Conservation (phyloP, 2,113 vertebrate genomes). For the Eurystomus gularis region DNA sequence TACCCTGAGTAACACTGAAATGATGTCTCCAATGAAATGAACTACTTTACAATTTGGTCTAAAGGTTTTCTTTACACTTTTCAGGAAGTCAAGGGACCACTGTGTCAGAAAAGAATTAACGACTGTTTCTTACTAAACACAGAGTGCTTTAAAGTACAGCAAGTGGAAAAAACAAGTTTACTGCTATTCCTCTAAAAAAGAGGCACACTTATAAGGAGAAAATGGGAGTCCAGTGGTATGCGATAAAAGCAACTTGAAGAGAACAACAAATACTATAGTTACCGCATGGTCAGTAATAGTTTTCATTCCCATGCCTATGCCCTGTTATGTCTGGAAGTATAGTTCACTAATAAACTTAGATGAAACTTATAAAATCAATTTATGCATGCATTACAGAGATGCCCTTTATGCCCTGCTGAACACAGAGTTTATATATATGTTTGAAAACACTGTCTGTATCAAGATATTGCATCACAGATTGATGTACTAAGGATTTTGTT, state of each 20-base stretch:
- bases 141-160: slow-evolving; percentile 1
- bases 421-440: neutral
- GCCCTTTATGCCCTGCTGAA: neutral
- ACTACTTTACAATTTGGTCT: slow-evolving; percentile 53
- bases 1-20: slow-evolving; percentile 15
- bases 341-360: neutral
- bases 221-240: neutral
- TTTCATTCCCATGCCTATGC: neutral
- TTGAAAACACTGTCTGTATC: neutral
- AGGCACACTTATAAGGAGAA: neutral
- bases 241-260: neutral
- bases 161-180: neutral
- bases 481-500: neutral
- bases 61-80: slow-evolving; percentile 44
- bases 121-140: slow-evolving; percentile 46
- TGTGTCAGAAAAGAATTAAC: slow-evolving; percentile 44
- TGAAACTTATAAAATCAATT: neutral
- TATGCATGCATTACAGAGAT: neutral
- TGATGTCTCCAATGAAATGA: slow-evolving; percentile 45
- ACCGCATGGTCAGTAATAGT: neutral
- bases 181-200: neutral
- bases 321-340: neutral
- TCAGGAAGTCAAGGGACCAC: slow-evolving; percentile 41
- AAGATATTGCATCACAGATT: neutral
- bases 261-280: neutral